Base-by-base conservation (phyloP, 2,888 invertebrate genomes). In the Drosophila antonietae region DNA sequence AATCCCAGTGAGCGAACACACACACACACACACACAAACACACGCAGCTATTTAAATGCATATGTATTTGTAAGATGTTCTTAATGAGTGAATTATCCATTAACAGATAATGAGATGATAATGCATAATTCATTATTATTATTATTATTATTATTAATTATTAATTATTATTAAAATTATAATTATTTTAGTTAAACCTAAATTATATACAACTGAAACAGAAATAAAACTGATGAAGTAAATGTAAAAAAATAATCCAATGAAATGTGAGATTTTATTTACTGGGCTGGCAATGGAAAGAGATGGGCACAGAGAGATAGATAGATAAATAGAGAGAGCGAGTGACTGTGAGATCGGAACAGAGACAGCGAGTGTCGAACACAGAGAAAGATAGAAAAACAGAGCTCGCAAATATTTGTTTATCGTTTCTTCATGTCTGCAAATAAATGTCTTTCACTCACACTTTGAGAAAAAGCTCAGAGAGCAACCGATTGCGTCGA, bases 221-320 rank as follows among this genome's bases (percentile, higher is more conserved):
- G 66, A 76, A 88, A 84, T 70, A 74, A 81, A 80, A 87, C 63
- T 79, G 76, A 80, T 81, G 77, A 89, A 73, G 71, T 83, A 89
- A 87, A 84, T 81, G 70, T 86, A 70, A 70, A 83, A 77, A 78
- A 81, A 69, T 62, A 63, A 49, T 49, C 8, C 5, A 31, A 23
- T 12, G 0, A 10, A 49, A 47, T 28, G 2, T 49, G 53, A 55
- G 33, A 70, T 73, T 63, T 47, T 72, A 41, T 14, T 10, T 47
- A 14, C 3, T 14, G 18, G 41, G 31, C 10, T 41, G 33, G 44
- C 9, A 44, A 55, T 15, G 8, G 23, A 23, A 2, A 23, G 23
- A 23, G 23, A 23, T 23, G 4, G 23, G 23, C 4, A 23, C 3
- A 23, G 23, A 23, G 23, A 4, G 23, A 23, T 4, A 23, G 23